Conservation (phyloP, 35 echinoderm and acorn worm species). For the Lytechinus pictus region DNA sequence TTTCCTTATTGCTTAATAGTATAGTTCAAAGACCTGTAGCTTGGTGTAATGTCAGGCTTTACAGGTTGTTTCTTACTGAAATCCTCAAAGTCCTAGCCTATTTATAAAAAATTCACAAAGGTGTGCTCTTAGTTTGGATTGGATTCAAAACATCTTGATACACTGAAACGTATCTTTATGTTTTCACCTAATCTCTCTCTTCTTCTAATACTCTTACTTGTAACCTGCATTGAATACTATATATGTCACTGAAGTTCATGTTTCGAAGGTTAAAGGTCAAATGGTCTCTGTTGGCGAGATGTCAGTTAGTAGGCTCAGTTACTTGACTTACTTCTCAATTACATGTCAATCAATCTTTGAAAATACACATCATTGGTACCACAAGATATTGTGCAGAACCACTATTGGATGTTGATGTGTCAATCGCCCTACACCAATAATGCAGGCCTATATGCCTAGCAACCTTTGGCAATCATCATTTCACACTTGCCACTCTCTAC, state of each 20-base stretch:
- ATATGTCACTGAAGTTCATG: not conserved
- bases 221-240: not conserved
- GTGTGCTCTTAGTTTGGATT: not conserved
- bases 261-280: not conserved
- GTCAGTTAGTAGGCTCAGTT: not conserved
- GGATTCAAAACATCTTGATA: not conserved
- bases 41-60: too few species aligned
- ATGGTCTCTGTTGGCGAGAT: not conserved
- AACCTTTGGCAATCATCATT: too few species aligned
- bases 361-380: too few species aligned
- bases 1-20: too few species aligned
- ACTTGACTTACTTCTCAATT: not conserved
- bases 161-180: not conserved
- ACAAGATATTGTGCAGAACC: too few species aligned
- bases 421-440: too few species aligned
- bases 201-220: not conserved
- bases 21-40: too few species aligned
- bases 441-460: too few species aligned
- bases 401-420: too few species aligned
- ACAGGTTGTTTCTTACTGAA: not conserved
- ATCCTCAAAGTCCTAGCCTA: not conserved
- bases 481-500: too few species aligned
- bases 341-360: not conserved
- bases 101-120: not conserved
- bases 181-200: not conserved